These are phyloP conservation scores for Drosophila repletoides DNA, from an alignment of 1,140 invertebrate species.

Conservation along the genomic window DNA sequence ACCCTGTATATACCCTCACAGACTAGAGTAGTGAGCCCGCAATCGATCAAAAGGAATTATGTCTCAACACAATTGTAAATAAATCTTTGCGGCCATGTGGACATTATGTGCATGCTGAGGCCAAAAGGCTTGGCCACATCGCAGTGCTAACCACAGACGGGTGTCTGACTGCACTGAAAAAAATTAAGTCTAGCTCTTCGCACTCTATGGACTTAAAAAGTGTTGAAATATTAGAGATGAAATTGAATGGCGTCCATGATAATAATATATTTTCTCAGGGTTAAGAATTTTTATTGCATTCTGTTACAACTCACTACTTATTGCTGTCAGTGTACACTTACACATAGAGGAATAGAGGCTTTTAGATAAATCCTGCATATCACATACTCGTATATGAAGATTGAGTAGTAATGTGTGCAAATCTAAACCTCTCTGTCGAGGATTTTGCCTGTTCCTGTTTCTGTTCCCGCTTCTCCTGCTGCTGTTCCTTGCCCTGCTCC, in stretches of 20 bases:
- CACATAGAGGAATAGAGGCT: constrained; percentile 9
- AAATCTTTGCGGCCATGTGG: constrained; percentile 77
- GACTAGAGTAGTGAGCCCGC: constrained; percentile 36
- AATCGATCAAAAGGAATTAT: constrained; percentile 79
- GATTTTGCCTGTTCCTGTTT: constrained; percentile 9
- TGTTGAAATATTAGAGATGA: no score
- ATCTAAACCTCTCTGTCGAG: constrained; percentile 59
- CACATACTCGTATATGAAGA: constrained; percentile 68
- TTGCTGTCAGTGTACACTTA: no score
- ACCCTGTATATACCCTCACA: neutral
- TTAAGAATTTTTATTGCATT: no score
- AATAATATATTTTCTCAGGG: no score
- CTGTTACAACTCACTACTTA: no score
- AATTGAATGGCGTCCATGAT: no score
- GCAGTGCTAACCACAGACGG: constrained; percentile 34
- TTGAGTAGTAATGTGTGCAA: constrained; percentile 80
- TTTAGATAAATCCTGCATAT: constrained; percentile 59
- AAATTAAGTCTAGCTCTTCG: no score
- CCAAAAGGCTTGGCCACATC: constrained; percentile 45
- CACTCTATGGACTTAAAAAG: no score
- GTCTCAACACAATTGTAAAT: constrained; percentile 81
- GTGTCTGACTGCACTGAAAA: no score
- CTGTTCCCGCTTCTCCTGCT: neutral
- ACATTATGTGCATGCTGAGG: constrained; percentile 67
- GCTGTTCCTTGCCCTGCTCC: neutral